These are phyloP conservation scores for Penaeus vannamei DNA, from an alignment of 1,140 invertebrate species.

Conservation along the genomic window DNA sequence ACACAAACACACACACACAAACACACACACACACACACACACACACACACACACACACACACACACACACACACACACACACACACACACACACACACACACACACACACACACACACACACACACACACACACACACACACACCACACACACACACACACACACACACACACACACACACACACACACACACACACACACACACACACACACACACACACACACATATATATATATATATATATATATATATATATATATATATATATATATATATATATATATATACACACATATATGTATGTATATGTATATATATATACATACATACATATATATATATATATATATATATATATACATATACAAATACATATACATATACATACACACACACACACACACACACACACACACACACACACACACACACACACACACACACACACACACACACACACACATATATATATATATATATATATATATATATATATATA, in stretches of 20 bases:
- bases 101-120: slow-evolving; percentile 6
- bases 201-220: no score
- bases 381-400: no score
- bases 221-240: not conserved
- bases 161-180: no score
- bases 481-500: slow-evolving; percentile 41
- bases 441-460: no score
- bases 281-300: slow-evolving; percentile 10
- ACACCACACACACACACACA: no score
- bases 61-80: slow-evolving; percentile 18
- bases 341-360: slow-evolving; percentile 24
- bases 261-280: slow-evolving; percentile 23
- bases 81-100: slow-evolving; percentile 28
- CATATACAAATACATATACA: no score
- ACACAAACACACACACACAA: slow-evolving; percentile 31
- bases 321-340: not conserved
- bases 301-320: slow-evolving; percentile 33
- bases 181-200: no score
- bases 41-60: slow-evolving; percentile 24
- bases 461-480: slow-evolving; percentile 38
- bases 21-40: slow-evolving; percentile 26
- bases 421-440: no score
- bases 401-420: no score
- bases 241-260: slow-evolving; percentile 5
- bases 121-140: not conserved